Evolutionary conservation across 2,888 invertebrate species (phyloP), one percentile per base, ranked within the genome.

Genomic region (Calameuta filiformis): DNA sequence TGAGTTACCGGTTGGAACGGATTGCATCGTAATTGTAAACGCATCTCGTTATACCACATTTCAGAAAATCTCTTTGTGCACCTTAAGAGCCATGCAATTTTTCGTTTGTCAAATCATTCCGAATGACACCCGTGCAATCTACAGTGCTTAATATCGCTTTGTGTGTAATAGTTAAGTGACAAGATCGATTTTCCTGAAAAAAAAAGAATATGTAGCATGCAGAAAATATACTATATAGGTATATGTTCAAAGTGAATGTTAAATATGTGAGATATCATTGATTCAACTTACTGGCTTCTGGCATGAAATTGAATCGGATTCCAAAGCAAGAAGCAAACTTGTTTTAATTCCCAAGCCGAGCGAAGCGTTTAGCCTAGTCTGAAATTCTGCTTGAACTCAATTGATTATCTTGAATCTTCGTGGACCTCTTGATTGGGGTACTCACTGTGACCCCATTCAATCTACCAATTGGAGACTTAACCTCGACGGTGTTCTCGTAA

Each of bases 21-120:
- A 84, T 84, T 84, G 83, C 81, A 82, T 81, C 77, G 80, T 83
- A 83, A 84, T 81, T 83, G 83, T 82, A 82, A 84, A 82, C 23
- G 23, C 56, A 56, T 56, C 56, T 56, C 23, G 56, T 23, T 56
- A 56, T 23, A 23, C 23, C 56, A 56, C 23, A 56, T 56, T 56
- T 9, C 23, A 23, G 56, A 23, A 56, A 56, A 23, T 56, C 56
- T 23, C 56, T 56, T 23, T 56, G 56, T 9, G 23, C 56, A 56
- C 9, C 56, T 23, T 56, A 23, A 23, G 9, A 23, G 56, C 56
- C 56, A 23, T 23, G 23, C 56, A 56, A 56, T 56, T 9, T 56
- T 9, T 6, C 56, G 2, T 56, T 56, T 56, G 56, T 56, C 56
- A 56, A 56, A 9, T 56, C 23, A 23, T 56, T 23, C 23, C 56